These are phyloP conservation scores for Sebastiscus albofasciatus DNA, from an alignment of 2,797 vertebrate species.

Conservation along the genomic window DNA sequence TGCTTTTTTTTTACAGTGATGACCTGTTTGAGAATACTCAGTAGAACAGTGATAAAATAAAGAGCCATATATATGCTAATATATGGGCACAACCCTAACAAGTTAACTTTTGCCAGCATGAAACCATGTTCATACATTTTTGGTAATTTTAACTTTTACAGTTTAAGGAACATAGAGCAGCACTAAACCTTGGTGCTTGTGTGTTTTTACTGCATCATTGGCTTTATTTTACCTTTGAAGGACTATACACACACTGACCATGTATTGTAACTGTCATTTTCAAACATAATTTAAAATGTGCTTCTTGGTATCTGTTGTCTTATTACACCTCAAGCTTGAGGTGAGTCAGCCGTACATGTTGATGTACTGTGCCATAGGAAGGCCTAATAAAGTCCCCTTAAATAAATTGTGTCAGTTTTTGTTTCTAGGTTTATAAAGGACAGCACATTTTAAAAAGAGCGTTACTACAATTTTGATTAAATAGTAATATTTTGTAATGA, in stretches of 20 bases:
- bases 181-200: conserved; percentile 56
- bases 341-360: conserved; percentile 67
- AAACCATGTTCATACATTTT: conserved; percentile 47
- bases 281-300: conserved; percentile 51
- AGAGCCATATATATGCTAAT: conserved; percentile 49
- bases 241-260: conserved; percentile 57
- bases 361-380: conserved; percentile 85
- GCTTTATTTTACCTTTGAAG: conserved; percentile 54
- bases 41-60: conserved; percentile 25
- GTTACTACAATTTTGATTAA: not conserved
- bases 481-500: not conserved
- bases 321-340: conserved; percentile 36
- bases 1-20: conserved; percentile 5
- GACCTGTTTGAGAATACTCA: conserved; percentile 7
- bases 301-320: conserved; percentile 52
- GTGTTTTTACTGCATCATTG: conserved; percentile 51
- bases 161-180: conserved; percentile 54
- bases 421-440: not conserved
- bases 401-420: conserved; percentile 34
- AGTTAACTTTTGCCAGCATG: conserved; percentile 45
- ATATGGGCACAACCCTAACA: conserved; percentile 51
- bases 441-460: not conserved
- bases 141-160: conserved; percentile 45
- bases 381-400: conserved; percentile 83
- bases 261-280: conserved; percentile 55